Percentiles rank a stretch among this genome's conserved stretches.
Conservation (phyloP, 1,140 invertebrate genomes). For the Drosophila takahashii region DNA sequence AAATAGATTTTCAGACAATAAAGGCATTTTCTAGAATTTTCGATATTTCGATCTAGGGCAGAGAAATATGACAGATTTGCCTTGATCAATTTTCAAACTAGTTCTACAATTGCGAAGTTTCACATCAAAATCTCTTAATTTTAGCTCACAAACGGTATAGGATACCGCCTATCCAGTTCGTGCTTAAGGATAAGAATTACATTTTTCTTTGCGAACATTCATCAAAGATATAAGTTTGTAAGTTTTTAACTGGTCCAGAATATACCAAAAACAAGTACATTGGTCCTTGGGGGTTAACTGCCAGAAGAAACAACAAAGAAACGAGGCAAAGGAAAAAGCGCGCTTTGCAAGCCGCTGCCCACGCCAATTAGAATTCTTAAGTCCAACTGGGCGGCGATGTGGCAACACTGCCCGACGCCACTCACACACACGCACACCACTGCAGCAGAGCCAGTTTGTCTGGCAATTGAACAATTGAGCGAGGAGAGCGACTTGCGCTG, state of each 20-base stretch:
- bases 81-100: not conserved
- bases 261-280: conserved; percentile 5
- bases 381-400: conserved; percentile 57
- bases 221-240: no score
- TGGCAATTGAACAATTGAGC: conserved; percentile 63
- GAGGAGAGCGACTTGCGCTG: conserved; percentile 71
- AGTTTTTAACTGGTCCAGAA: not conserved
- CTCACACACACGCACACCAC: conserved; percentile 30
- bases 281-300: not conserved
- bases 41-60: no score
- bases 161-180: no score
- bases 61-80: no score
- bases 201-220: no score
- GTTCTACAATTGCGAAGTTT: not conserved
- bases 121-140: not conserved
- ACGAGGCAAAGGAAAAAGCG: conserved; percentile 38
- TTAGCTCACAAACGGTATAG: not conserved
- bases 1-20: no score
- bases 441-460: conserved; percentile 55
- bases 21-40: no score
- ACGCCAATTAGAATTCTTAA: conserved; percentile 76
- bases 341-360: conserved; percentile 50
- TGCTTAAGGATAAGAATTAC: no score
- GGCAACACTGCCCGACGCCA: conserved; percentile 54
- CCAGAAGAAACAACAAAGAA: conserved; percentile 12